Base-by-base conservation (phyloP, 1,140 invertebrate genomes). In the Ceratina australensis region DNA sequence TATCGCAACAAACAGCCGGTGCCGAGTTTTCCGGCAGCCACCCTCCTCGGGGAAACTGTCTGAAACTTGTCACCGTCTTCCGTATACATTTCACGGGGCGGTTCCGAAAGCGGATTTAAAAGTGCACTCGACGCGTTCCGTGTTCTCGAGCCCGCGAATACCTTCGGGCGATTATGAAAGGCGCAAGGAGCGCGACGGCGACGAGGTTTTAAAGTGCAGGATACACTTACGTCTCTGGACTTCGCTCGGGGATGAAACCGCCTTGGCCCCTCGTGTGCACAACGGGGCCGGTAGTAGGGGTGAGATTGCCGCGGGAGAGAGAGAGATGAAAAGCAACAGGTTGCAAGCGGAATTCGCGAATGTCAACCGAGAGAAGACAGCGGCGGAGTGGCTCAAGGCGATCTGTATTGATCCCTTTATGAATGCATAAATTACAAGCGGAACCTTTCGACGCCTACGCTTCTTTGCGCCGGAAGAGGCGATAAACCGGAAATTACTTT, bases 261-360 rank as follows among this genome's bases (percentile, higher is more conserved):
- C 63, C 16, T 18, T 74, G 66, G 66, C 20, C 22, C 42, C 0
- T 16, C 54, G 57, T 60, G 12, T 50, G 15, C 18, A 52, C 15
- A 52, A 61, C 52, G 68, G 71, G 72, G n/a, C n/a, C n/a, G n/a
- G n/a, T n/a, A n/a, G n/a, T n/a, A n/a, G n/a, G n/a, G n/a, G n/a
- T n/a, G n/a, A n/a, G n/a, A n/a, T n/a, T n/a, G n/a, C n/a, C n/a
- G n/a, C n/a, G n/a, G n/a, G n/a, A n/a, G 72, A 47, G 64, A 79
- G 66, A 67, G 68, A 22, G 28, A 86, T 72, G 87, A 83, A 86
- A 75, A 90, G 91, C 91, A 92, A 92, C 91, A 92, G 91, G 91
- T 91, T 92, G 90, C 88, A 89, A 90, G 89, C 87, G 83, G 88
- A 91, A 91, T 89, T 88, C 88, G 88, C 85, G 83, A 86, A 86